Conservation (phyloP, 2,113 vertebrate genomes). For the Ameiurus melas region DNA sequence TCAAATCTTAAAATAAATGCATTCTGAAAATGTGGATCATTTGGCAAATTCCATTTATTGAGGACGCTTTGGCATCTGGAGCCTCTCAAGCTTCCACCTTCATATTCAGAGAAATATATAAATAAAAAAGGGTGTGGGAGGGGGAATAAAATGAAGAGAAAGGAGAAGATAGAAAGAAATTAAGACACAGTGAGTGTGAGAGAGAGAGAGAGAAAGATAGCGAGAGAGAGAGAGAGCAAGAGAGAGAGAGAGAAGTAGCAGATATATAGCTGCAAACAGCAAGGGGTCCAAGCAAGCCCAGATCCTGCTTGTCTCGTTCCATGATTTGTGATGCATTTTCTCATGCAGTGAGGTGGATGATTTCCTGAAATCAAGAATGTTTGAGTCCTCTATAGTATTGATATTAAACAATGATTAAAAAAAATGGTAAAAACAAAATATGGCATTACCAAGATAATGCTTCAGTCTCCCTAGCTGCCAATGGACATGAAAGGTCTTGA, state of each 20-base stretch:
- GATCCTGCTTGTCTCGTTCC: not conserved
- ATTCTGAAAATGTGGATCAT: not conserved
- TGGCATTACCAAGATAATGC: not conserved
- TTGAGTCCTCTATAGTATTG: not conserved
- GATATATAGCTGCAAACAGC: not conserved
- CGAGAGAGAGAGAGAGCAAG: not conserved
- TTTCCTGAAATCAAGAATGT: not conserved
- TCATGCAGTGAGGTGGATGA: not conserved
- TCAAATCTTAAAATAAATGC: not conserved
- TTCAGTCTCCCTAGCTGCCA: not conserved
- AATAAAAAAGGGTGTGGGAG: not conserved
- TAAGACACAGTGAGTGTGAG: not conserved
- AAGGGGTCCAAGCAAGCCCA: not conserved
- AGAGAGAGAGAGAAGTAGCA: not conserved
- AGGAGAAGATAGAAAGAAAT: not conserved
- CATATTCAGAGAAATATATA: not conserved
- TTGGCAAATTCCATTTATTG: not conserved
- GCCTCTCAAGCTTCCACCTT: not conserved
- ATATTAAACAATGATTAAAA: not conserved
- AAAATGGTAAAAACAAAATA: not conserved
- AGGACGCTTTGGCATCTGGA: not conserved
- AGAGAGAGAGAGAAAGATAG: not conserved
- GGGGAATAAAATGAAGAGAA: not conserved
- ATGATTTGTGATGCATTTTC: not conserved
- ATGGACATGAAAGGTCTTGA: not conserved